phyloP scores from a whole-genome alignment of 2,113 vertebrate genomes.

The Oncorhynchus nerka region DNA sequence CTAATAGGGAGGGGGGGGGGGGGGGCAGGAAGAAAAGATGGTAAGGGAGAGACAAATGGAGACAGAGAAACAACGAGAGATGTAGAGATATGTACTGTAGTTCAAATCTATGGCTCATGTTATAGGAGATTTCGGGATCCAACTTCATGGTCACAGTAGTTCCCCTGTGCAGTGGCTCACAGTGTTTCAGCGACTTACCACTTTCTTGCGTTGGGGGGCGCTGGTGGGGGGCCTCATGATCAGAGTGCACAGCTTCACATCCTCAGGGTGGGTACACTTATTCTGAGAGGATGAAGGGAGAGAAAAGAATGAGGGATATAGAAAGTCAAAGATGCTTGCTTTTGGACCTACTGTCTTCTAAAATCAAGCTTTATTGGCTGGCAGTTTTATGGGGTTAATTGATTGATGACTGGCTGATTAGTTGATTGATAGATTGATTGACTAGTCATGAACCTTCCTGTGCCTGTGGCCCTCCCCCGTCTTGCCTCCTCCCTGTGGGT shows the following conservation, averaged over 20 bases:
- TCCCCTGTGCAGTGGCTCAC: not conserved
- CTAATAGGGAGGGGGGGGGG: slow-evolving; percentile 31
- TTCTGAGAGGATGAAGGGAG: slow-evolving; percentile 52
- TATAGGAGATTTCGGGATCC: not conserved
- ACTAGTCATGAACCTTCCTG: slow-evolving; percentile 52
- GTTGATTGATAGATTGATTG: not conserved
- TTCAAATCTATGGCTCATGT: not conserved
- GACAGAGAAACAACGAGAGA: not conserved
- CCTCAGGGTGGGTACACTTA: slow-evolving; percentile 77
- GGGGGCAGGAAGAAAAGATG: not conserved
- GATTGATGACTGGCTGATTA: not conserved
- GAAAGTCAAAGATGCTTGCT: not conserved
- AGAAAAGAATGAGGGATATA: not conserved
- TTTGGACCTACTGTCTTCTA: not conserved
- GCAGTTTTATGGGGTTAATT: not conserved
- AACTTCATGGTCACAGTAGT: not conserved
- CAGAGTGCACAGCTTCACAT: slow-evolving; percentile 74
- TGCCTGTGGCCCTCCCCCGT: slow-evolving; percentile 45
- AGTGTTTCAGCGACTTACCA: slow-evolving; percentile 56
- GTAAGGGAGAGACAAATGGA: not conserved
- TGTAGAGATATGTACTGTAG: not conserved
- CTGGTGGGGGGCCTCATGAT: slow-evolving; percentile 63
- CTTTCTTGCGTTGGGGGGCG: slow-evolving; percentile 68
- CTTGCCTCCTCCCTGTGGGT: slow-evolving; percentile 21
- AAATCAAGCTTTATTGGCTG: not conserved